These are phyloP conservation scores for Drosophila ustulata DNA, from an alignment of 2,888 invertebrate species.

Conservation along the genomic window DNA sequence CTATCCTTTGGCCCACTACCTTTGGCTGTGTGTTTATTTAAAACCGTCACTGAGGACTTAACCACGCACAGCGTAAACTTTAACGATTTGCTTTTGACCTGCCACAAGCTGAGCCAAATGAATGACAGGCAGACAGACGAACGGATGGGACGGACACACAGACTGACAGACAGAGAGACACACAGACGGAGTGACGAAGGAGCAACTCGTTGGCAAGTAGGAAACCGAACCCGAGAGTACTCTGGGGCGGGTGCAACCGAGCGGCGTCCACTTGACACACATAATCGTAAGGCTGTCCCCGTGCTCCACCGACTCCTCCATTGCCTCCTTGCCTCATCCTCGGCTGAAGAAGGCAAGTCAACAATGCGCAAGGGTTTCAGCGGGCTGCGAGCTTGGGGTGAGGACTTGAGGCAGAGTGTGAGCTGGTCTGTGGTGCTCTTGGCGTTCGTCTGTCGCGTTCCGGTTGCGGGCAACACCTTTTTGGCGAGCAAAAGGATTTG, in stretches of 20 bases:
- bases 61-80: constrained; percentile 62
- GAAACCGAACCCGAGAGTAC: constrained; percentile 15
- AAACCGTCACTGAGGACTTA: constrained; percentile 62
- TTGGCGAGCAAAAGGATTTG: constrained; percentile 56
- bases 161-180: constrained; percentile 4
- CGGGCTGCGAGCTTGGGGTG: constrained; percentile 5
- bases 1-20: constrained; percentile 7
- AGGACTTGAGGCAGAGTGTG: constrained; percentile 21
- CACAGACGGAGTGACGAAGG: constrained; percentile 4
- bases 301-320: neutral
- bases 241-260: constrained; percentile 43
- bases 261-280: constrained; percentile 73
- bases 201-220: constrained; percentile 33
- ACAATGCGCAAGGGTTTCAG: constrained; percentile 57
- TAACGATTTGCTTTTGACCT: constrained; percentile 71
- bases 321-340: neutral
- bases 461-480: constrained; percentile 72
- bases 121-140: constrained; percentile 42
- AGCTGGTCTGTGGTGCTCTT: constrained; percentile 28
- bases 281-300: constrained; percentile 41
- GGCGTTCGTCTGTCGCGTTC: constrained; percentile 57
- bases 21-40: constrained; percentile 53
- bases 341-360: constrained; percentile 63
- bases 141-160: neutral
- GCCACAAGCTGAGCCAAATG: constrained; percentile 60